phyloP scores from a whole-genome alignment of 2,113 vertebrate species.

The Aramus guarauna region DNA sequence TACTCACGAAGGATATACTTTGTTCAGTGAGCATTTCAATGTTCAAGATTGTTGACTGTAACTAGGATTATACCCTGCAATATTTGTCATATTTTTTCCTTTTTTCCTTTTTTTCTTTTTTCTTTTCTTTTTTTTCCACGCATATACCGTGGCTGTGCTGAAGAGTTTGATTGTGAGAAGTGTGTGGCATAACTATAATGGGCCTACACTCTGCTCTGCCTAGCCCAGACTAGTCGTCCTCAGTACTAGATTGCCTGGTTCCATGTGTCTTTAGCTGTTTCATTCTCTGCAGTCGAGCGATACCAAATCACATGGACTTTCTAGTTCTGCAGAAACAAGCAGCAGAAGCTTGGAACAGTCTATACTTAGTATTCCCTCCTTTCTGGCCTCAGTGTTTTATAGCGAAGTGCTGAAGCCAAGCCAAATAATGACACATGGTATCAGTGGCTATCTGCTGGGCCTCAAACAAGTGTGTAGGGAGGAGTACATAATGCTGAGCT shows the following conservation, averaged over 20 bases:
- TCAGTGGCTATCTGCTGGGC: not conserved
- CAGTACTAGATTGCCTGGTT: not conserved
- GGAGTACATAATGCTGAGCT: not conserved
- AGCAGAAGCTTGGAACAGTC: not conserved
- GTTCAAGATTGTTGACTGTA: not conserved
- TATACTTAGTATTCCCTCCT: not conserved
- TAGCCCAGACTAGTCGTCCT: not conserved
- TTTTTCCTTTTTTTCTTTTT: too few species aligned
- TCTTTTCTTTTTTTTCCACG: not conserved
- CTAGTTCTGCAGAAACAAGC: not conserved
- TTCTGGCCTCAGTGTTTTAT: not conserved
- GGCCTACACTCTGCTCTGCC: not conserved
- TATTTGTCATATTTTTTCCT: not conserved
- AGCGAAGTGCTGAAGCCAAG: not conserved
- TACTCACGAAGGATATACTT: not conserved
- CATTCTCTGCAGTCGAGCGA: not conserved
- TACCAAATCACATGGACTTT: not conserved
- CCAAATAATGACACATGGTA: not conserved
- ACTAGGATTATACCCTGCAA: not conserved
- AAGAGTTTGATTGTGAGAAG: not conserved
- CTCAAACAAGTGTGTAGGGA: slow-evolving; percentile 7
- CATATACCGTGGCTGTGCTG: not conserved
- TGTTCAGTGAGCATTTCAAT: not conserved
- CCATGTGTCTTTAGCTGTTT: not conserved
- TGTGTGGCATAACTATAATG: not conserved